Evolutionary conservation across 2,113 vertebrate species (phyloP), one percentile per base, ranked within the genome.

Genomic region (Platichthys stellatus): DNA sequence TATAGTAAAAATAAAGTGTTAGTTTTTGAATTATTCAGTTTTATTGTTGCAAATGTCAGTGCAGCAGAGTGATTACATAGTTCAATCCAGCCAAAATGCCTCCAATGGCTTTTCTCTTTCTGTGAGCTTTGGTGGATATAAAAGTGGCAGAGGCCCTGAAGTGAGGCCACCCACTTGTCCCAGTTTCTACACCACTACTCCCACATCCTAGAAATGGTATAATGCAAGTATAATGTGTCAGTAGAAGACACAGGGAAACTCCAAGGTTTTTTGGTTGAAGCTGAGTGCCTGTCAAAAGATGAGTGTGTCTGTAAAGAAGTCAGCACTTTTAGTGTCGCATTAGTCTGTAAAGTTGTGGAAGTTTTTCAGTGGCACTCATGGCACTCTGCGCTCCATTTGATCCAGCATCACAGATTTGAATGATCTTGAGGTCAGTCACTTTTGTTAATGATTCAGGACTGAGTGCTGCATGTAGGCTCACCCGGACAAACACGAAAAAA

Each of bases 101-200:
- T 70, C 54, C 66, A 49, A 17, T 28, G 24, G 17, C 26, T 82
- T 69, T 24, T 61, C 43, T 59, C 53, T 62, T 74, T 63, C 63
- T 67, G 40, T 18, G 38, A 86, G 62, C 66, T 45, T 71, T 51
- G 13, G 61, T 75, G 74, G 63, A 83, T 87, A 56, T 60, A 74
- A 86, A 86, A 89, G 73, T 76, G 72, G 76, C 78, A 81, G 72
- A 56, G 63, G 64, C 76, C 86, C 51, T 72, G 72, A 80, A 83
- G 66, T 79, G 77, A 82, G 35, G 64, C 76, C 77, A 81, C 86
- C 81, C 82, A 77, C 76, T 73, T 83, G 71, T 82, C 88, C 86
- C 74, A 82, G 72, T 84, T 87, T 79, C 73, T 58, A 80, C 73
- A 66, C 82, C 66, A 65, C 10, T 64, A 65, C 53, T 57, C 73